phyloP scores from a whole-genome alignment of 2,888 invertebrate species.

The Eupithecia insigniata region DNA sequence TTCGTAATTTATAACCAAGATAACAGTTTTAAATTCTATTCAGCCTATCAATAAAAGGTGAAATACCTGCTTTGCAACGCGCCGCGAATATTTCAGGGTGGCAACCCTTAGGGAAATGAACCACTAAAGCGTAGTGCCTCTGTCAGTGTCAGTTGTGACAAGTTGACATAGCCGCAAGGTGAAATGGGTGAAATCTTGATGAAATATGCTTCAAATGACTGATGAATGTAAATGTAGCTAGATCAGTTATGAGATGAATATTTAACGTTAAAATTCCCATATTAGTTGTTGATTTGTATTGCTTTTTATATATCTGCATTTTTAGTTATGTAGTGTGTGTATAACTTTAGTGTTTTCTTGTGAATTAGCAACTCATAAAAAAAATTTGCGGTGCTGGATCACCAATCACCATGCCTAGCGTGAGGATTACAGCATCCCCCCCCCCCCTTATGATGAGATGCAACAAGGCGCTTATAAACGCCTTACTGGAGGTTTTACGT shows the following conservation, averaged over 20 bases:
- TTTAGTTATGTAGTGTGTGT: too few species aligned
- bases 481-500: too few species aligned
- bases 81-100: slow-evolving; percentile 42
- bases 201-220: not conserved
- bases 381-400: too few species aligned
- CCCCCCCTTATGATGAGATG: too few species aligned
- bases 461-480: too few species aligned
- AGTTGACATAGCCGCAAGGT: not conserved
- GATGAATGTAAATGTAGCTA: not conserved
- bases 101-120: not conserved
- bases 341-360: too few species aligned
- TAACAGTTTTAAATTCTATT: slow-evolving; percentile 47
- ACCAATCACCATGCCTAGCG: too few species aligned
- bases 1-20: slow-evolving; percentile 44
- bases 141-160: slow-evolving; percentile 1
- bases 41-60: slow-evolving; percentile 47
- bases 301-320: too few species aligned
- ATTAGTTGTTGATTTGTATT: too few species aligned
- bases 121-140: slow-evolving; percentile 11
- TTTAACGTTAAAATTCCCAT: too few species aligned
- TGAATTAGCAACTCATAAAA: too few species aligned
- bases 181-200: not conserved
- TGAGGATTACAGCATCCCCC: too few species aligned
- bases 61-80: slow-evolving; percentile 45
- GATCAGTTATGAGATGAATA: not conserved